Conservation (phyloP, 2,888 invertebrate genomes). For the Lasiommata megera region DNA sequence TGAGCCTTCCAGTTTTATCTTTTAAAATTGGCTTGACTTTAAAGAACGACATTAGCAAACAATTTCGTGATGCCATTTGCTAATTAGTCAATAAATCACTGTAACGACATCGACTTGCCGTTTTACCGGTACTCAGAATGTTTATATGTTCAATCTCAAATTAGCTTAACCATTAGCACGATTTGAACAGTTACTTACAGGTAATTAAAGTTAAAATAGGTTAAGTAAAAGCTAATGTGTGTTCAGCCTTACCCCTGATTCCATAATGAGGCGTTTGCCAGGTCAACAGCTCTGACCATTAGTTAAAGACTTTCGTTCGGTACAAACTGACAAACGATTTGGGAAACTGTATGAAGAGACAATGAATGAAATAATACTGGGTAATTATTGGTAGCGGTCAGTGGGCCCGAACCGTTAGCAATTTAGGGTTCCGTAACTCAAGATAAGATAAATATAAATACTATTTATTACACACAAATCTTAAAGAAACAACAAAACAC, state of each 20-base stretch:
- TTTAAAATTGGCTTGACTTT: too few relatives aligned
- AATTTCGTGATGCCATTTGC: background rate
- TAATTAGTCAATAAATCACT: background rate
- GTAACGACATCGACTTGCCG: background rate
- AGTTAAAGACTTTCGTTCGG: background rate
- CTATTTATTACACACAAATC: too few relatives aligned
- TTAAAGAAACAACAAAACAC: too few relatives aligned
- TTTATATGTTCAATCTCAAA: background rate
- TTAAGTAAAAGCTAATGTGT: conserved; percentile 15
- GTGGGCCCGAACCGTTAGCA: background rate
- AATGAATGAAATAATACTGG: background rate
- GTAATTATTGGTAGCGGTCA: background rate
- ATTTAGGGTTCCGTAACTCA: too few relatives aligned
- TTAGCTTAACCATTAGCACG: background rate
- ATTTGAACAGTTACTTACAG: background rate
- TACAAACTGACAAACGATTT: background rate
- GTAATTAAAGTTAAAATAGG: conserved; percentile 9
- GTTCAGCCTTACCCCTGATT: conserved; percentile 8
- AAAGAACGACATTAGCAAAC: background rate
- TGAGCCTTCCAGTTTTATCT: too few relatives aligned
- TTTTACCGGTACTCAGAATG: conserved; percentile 2
- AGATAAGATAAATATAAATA: too few relatives aligned
- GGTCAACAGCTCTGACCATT: background rate
- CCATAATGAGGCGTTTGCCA: conserved; percentile 9
- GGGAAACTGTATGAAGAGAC: background rate